Base-by-base conservation (phyloP, 2,797 vertebrate genomes). In the Emydoidea blandingii region DNA sequence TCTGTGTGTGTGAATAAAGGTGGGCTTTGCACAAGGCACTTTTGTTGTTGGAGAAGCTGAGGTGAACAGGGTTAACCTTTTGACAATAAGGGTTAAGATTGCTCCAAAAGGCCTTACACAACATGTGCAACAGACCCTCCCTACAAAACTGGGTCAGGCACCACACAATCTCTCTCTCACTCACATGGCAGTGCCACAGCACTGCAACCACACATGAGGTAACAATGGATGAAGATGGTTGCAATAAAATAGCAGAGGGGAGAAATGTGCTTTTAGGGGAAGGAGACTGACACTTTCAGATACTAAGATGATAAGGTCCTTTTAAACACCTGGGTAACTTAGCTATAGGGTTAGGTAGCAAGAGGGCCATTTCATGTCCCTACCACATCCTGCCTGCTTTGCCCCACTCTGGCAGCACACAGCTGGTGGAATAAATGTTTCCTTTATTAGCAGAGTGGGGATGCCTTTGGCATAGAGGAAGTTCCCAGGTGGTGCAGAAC, bases 1-100 rank as follows among this genome's bases (percentile, higher is more conserved):
- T 34, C 41, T 44, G 81, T 0, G 0, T 80, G 85, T 25, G 23
- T 21, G 21, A 27, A 12, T 57, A 29, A 65, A 1, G 52, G 76
- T 83, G 0, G 3, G 88, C 82, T 82, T 81, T 92, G 82, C 91
- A 91, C 88, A 80, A 37, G 88, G 78, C 0, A 0, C 1, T 57
- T 91, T 83, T 93, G 89, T 85, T 59, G 56, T 89, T 88, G 91
- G 80, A 78, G 50, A 29, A 47, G 57, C 76, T 29, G 41, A 88
- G 88, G 82, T 68, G 29, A 34, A 79, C 79, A 76, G 81, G 89
- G 49, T 56, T 89, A 81, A 86, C 18, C 27, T 54, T 2, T 0
- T 34, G 78, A 86, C 62, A 86, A 37, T 49, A 86, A 62, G 31
- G 29, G 79, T 37, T 82, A 82, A 44, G 81, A 53, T 12, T 81